Evolutionary conservation across 2,888 invertebrate genomes (phyloP).

Genomic region (Imbricaverruca yamaguchii): DNA sequence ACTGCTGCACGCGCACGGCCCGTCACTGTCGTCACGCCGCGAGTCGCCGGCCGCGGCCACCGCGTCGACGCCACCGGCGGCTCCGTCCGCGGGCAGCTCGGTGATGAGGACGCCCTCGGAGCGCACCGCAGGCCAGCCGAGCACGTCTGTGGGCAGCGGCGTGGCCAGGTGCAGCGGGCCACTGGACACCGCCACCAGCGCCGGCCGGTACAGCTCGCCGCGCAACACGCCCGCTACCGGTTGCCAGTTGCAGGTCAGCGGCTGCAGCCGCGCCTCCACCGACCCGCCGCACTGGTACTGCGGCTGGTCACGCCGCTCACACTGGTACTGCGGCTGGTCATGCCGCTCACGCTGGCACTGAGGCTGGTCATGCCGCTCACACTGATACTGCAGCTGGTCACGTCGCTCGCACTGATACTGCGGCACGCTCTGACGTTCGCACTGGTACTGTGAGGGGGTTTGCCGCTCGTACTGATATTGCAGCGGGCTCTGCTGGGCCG

Average conservation of each 20-base stretch:
- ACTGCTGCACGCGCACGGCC: too few species aligned
- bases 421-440: neutral
- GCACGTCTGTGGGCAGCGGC: neutral
- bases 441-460: too few species aligned
- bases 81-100: neutral
- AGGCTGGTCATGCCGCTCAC: neutral
- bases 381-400: neutral
- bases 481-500: too few species aligned
- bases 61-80: neutral
- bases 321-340: neutral
- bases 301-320: neutral
- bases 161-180: neutral
- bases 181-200: neutral
- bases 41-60: neutral
- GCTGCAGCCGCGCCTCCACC: neutral
- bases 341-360: neutral
- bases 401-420: neutral
- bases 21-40: too few species aligned
- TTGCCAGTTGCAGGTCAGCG: neutral
- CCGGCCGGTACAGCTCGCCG: neutral
- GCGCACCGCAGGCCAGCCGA: neutral
- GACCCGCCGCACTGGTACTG: neutral
- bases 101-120: neutral
- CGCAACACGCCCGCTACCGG: neutral
- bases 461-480: too few species aligned